Percentiles rank a stretch among this genome's conserved stretches.
phyloP scores from a whole-genome alignment of 2,797 vertebrate genomes.

The Artibeus jamaicensis region DNA sequence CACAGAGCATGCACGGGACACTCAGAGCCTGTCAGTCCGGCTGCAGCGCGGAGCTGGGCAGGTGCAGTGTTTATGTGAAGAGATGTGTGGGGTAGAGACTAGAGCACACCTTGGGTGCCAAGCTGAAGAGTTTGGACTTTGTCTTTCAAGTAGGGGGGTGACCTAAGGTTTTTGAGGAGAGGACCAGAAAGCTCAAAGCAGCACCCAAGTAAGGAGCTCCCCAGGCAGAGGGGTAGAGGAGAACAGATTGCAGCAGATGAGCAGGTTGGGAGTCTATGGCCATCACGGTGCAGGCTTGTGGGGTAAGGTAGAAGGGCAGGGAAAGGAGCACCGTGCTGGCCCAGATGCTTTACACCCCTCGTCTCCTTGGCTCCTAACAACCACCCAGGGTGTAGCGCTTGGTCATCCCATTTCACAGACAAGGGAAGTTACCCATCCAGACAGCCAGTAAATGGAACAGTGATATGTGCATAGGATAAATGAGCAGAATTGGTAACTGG shows the following conservation, averaged over 20 bases:
- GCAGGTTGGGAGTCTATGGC: neutral
- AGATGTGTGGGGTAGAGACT: neutral
- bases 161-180: neutral
- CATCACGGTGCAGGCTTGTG: accelerated
- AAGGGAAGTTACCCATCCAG: neutral
- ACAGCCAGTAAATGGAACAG: neutral
- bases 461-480: neutral
- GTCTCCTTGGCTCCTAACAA: neutral
- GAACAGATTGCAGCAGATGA: neutral
- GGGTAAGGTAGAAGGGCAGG: no score
- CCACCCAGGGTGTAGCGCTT: neutral
- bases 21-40: neutral
- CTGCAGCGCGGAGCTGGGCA: neutral
- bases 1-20: no score
- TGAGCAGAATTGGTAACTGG: neutral
- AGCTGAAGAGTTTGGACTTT: neutral
- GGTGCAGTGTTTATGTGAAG: neutral
- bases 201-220: neutral
- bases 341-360: neutral
- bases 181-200: neutral
- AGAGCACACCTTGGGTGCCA: neutral
- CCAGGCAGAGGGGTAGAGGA: neutral
- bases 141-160: neutral
- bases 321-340: no score
- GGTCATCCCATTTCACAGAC: neutral